Evolutionary conservation across 2,797 vertebrate genomes (phyloP), one percentile per base, ranked within the genome.

Genomic region (Knipowitschia caucasica): DNA sequence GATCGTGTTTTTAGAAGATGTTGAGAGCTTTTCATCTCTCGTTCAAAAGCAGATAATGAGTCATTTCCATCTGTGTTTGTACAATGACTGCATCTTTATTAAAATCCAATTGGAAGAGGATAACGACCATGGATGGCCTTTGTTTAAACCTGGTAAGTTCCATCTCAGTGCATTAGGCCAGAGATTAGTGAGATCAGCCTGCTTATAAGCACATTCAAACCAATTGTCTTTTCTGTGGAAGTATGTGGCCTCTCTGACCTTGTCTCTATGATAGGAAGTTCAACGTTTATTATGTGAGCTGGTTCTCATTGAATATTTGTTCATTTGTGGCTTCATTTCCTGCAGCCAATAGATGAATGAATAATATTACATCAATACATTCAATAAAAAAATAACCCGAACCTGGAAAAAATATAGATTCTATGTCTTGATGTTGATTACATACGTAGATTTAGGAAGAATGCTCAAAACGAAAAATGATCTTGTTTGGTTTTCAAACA

Each of bases 1-100:
- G 51, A 33, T 9, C 29, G 26, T 51, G n/a, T n/a, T n/a, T n/a
- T 47, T 55, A 44, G 15, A 36, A 36, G 15, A 8, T 5, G 17
- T 44, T 53, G 24, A 30, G 15, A 43, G 61, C 18, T 15, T 4
- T 25, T 71, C 26, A 58, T 62, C 50, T 42, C 17, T 30, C 34
- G 39, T n/a, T 21, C 17, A 51, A 59, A 29, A 50, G 18, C 26
- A 53, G 10, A 21, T 68, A 73, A 69, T 62, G 38, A 74, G 27
- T 63, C 39, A 11, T 23, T 63, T 76, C 74, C 11, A 56, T 62
- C 53, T 64, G 39, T 64, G 53, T 78, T 72, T 77, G 64, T 51
- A 73, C 58, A 69, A 53, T 73, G 69, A 72, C 67, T 29, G 39
- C 53, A 34, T 38, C 71, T 76, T 69, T 73, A 70, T 71, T 80